Evolutionary conservation across 1,140 invertebrate genomes (phyloP).

Genomic region (Pachyrhynchus sulphureomaculatus): DNA sequence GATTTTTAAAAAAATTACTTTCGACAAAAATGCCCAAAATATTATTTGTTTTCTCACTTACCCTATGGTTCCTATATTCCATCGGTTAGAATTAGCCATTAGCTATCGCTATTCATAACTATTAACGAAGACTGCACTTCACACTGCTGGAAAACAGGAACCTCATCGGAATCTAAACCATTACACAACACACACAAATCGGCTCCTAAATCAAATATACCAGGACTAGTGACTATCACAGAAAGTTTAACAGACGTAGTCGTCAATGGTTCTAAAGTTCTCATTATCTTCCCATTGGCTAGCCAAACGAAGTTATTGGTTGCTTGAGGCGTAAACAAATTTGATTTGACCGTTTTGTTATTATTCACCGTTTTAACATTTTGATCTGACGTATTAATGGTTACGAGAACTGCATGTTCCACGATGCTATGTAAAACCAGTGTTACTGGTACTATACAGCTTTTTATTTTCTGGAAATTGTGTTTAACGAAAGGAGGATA

Average conservation of each 20-base stretch:
- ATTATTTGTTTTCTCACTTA: no score
- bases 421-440: slow-evolving; percentile 53
- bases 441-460: slow-evolving; percentile 58
- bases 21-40: no score
- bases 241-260: slow-evolving; percentile 41
- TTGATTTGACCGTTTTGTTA: slow-evolving; percentile 16
- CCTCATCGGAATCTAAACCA: slow-evolving; percentile 32
- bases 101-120: slow-evolving; percentile 29
- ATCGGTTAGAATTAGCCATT: no score
- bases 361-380: slow-evolving; percentile 4
- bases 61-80: no score
- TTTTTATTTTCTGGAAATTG: slow-evolving; percentile 54
- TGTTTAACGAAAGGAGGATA: slow-evolving; percentile 56
- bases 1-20: no score
- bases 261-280: slow-evolving; percentile 40
- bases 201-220: slow-evolving; percentile 48
- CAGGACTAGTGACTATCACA: slow-evolving; percentile 43
- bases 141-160: slow-evolving; percentile 42
- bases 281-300: slow-evolving; percentile 38
- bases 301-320: slow-evolving; percentile 48
- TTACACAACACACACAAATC: slow-evolving; percentile 46
- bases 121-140: slow-evolving; percentile 46
- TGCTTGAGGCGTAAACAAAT: slow-evolving; percentile 39
- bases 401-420: slow-evolving; percentile 38
- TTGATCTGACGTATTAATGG: slow-evolving; percentile 43